Conservation (phyloP, 2,113 vertebrate genomes). For the Prolemur simus region DNA sequence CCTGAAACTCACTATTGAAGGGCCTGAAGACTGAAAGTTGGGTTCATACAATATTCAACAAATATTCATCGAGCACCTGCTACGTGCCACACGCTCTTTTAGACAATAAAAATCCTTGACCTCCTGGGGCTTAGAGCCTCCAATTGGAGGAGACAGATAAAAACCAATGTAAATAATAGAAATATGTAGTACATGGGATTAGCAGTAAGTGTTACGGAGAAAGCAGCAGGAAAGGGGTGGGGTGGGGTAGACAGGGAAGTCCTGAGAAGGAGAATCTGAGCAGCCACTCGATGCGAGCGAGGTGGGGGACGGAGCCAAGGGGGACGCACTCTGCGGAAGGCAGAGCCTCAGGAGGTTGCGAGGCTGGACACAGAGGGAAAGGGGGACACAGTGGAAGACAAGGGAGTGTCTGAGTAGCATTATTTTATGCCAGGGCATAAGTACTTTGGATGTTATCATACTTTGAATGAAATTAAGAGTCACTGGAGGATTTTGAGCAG, state of each 20-base stretch:
- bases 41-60: neutral
- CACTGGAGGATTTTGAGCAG: neutral
- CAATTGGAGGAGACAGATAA: neutral
- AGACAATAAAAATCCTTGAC: neutral
- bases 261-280: neutral
- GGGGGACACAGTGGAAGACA: neutral
- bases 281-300: neutral
- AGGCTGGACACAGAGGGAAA: neutral
- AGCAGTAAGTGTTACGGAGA: neutral
- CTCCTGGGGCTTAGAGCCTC: neutral
- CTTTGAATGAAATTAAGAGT: neutral
- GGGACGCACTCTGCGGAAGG: neutral
- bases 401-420: neutral
- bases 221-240: neutral
- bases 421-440: neutral
- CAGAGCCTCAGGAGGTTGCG: rapidly evolving
- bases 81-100: neutral
- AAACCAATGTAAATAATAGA: neutral
- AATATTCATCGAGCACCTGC: neutral
- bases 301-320: neutral
- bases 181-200: neutral
- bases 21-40: neutral
- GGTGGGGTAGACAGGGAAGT: neutral
- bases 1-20: neutral
- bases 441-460: neutral